Evolutionary conservation across 2,888 invertebrate genomes (phyloP).

Genomic region (Eubasilissa splendida): DNA sequence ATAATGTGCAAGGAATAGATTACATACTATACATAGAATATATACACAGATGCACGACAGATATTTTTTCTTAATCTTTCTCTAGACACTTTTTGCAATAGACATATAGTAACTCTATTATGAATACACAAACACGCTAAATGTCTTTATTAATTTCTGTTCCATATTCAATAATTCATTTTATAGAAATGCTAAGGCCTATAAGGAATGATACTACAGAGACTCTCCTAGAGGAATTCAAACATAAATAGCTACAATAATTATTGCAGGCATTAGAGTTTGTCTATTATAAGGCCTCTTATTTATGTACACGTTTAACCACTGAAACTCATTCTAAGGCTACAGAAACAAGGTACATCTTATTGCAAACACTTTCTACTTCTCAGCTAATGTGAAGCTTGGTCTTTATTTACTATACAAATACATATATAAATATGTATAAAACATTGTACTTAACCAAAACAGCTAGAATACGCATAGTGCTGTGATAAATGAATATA

Average conservation of each 20-base stretch:
- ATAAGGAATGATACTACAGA: constrained; percentile 29
- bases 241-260: constrained; percentile 14
- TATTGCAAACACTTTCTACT: constrained; percentile 49
- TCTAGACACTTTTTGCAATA: background rate
- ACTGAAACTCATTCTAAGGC: constrained; percentile 52
- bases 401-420: constrained; percentile 28
- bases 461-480: too few relatives aligned
- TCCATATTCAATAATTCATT: constrained; percentile 3
- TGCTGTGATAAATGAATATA: background rate
- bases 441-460: too few relatives aligned
- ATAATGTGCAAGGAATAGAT: too few relatives aligned
- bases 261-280: constrained; percentile 55
- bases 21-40: background rate
- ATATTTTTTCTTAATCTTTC: constrained; percentile 9
- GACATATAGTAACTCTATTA: constrained; percentile 15
- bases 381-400: constrained; percentile 25
- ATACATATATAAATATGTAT: background rate
- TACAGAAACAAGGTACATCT: constrained; percentile 50
- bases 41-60: constrained; percentile 30
- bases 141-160: constrained; percentile 14
- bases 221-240: constrained; percentile 3
- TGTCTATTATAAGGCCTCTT: constrained; percentile 58
- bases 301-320: constrained; percentile 57
- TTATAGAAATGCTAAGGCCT: constrained; percentile 34
- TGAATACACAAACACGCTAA: constrained; percentile 1